Evolutionary conservation across 2,888 invertebrate species (phyloP), one percentile per base, ranked within the genome.

Genomic region (Synergus japonicus): DNA sequence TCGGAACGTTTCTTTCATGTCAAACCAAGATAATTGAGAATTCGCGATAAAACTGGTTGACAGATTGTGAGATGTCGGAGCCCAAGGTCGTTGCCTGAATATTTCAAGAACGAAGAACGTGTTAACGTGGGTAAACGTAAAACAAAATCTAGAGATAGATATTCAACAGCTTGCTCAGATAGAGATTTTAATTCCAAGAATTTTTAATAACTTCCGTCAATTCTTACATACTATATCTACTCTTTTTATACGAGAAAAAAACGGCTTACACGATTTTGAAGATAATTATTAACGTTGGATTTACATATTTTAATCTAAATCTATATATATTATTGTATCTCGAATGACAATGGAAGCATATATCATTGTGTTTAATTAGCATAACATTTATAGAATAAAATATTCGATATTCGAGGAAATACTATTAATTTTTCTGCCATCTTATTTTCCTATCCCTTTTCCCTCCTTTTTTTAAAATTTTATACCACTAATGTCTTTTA

Each of bases 11-110:
- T 73, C 73, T 73, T 73, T 73, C 37, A 73, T 73, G 41, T 73
- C 73, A 73, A 73, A 15, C 37, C 73, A 73, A 54, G 73, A 73
- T 73, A 73, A 73, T 73, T 73, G n/a, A 73, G 73, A 73, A 54
- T 73, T 73, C 54, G 37, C 54, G 54, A 54, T 73, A 41, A 41
- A 73, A 73, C 73, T 73, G 54, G 37, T 73, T 73, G 73, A 73
- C 73, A 73, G 73, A 73, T 73, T 73, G 54, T 73, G 18, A 54
- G 37, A 37, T 54, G 54, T 54, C 73, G 54, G n/a, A 54, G 73
- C n/a, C 54, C 73, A 73, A 73, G 73, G 73, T 73, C 54, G 43
- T 22, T 67, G 18, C 46, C 22, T 22, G 37, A 73, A 37, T 54
- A 73, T 54, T 73, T 18, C 54, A 41, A 54, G 54, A 54, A 18